Conservation (phyloP, 2,113 vertebrate species). For the Vulpes lagopus region DNA sequence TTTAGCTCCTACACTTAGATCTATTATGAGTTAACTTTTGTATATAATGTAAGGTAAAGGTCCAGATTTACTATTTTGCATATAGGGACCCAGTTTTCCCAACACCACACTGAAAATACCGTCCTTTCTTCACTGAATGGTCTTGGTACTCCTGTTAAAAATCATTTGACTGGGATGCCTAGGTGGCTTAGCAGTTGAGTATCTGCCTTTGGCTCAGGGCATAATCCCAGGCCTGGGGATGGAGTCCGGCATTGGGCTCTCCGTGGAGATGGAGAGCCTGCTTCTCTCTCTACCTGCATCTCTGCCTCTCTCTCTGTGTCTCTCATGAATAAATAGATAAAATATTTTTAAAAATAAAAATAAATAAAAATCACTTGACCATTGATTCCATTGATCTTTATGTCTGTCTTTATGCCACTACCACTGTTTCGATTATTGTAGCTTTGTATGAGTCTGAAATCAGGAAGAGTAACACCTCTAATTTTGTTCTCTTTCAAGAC, state of each 20-base stretch:
- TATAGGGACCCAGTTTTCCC: neutral
- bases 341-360: no score
- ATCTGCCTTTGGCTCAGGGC: no score
- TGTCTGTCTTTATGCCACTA: neutral
- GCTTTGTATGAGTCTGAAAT: neutral
- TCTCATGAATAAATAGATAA: no score
- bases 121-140: neutral
- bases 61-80: neutral
- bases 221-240: no score
- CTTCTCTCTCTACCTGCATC: no score
- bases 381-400: neutral
- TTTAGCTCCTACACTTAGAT: neutral
- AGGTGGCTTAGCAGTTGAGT: no score
- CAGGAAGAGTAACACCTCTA: neutral
- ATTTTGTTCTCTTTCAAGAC: neutral
- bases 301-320: no score
- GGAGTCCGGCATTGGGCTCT: no score
- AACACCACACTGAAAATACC: neutral
- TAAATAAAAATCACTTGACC: no score
- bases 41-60: neutral
- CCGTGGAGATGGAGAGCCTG: no score
- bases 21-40: constrained; percentile 33
- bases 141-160: neutral
- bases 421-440: neutral
- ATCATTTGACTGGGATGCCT: neutral